These are phyloP conservation scores for Glaucidium brasilianum DNA, from an alignment of 2,113 vertebrate genomes.

Conservation along the genomic window DNA sequence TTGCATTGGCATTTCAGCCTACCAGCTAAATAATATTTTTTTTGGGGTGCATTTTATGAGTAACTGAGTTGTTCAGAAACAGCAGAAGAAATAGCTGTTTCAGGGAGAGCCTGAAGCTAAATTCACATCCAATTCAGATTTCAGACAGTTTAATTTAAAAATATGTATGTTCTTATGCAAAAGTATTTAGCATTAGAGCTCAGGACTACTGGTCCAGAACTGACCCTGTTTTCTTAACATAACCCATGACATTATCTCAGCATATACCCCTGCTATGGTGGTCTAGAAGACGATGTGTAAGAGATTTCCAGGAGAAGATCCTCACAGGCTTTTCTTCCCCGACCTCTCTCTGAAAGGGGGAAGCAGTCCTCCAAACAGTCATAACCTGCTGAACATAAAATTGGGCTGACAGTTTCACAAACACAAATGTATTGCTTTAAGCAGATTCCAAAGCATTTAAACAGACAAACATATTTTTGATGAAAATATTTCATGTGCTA, in stretches of 20 bases:
- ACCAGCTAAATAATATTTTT: neutral
- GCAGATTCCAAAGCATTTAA: neutral
- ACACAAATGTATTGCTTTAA: neutral
- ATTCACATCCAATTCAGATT: neutral
- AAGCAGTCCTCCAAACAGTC: neutral
- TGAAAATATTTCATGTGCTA: neutral
- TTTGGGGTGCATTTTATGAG: neutral
- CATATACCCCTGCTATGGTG: neutral
- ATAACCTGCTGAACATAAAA: constrained; percentile 3
- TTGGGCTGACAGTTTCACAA: neutral
- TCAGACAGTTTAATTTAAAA: neutral
- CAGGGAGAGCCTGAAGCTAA: neutral
- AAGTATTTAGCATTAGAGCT: neutral
- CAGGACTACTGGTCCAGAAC: neutral
- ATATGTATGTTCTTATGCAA: neutral
- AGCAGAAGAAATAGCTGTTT: neutral
- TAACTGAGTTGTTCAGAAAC: neutral
- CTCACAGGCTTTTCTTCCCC: neutral
- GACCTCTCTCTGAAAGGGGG: neutral
- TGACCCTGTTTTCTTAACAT: neutral
- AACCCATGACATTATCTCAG: neutral
- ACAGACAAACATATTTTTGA: neutral
- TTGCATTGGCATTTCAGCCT: neutral
- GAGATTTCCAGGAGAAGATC: neutral
- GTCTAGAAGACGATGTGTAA: neutral